phyloP scores from a whole-genome alignment of 2,888 invertebrate genomes.

The Schizotus pectinicornis region DNA sequence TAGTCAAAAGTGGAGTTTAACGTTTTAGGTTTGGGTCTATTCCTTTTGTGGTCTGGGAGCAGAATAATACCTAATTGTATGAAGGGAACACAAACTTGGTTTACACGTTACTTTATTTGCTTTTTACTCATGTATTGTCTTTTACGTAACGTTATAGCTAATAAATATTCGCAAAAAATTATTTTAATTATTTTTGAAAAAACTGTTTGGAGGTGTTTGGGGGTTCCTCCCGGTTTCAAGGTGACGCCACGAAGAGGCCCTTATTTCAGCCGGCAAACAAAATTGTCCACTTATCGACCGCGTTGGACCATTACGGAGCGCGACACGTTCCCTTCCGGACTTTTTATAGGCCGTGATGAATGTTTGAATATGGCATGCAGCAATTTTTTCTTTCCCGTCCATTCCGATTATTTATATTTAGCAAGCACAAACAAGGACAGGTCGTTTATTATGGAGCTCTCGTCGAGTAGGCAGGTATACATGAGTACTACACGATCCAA shows the following conservation, averaged over 20 bases:
- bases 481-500: constrained; percentile 38
- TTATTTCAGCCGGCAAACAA: constrained; percentile 24
- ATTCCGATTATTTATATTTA: constrained; percentile 46
- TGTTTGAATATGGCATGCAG: constrained; percentile 40
- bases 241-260: constrained; percentile 17
- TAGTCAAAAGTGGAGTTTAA: too few relatives aligned
- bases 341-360: constrained; percentile 40
- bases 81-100: too few relatives aligned
- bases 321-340: constrained; percentile 50
- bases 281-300: constrained; percentile 51
- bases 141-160: too few relatives aligned
- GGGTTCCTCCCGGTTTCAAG: constrained; percentile 1
- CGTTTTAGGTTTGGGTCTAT: too few relatives aligned
- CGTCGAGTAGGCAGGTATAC: constrained; percentile 40
- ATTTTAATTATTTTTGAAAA: too few relatives aligned
- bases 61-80: too few relatives aligned
- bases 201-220: too few relatives aligned
- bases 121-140: too few relatives aligned
- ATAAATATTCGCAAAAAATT: too few relatives aligned
- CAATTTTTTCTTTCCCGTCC: constrained; percentile 44
- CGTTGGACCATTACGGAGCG: constrained; percentile 49
- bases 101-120: too few relatives aligned
- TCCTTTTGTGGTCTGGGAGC: too few relatives aligned
- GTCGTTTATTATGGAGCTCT: constrained; percentile 39
- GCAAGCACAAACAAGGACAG: constrained; percentile 42